Conservation (phyloP, 2,888 invertebrate genomes). For the Drosophila trichaetosa region DNA sequence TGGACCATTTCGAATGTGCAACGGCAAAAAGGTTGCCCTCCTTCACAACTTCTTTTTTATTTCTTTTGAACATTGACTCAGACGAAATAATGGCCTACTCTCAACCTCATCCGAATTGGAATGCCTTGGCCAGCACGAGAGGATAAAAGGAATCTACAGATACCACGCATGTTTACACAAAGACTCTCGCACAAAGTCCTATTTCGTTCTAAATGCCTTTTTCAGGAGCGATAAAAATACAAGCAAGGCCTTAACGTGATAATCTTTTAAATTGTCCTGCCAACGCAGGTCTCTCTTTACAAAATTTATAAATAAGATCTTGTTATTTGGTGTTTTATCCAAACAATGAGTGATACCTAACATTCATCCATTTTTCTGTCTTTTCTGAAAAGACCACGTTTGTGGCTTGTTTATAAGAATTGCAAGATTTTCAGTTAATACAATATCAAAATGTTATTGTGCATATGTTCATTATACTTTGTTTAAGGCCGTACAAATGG, state of each 20-base stretch:
- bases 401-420: conserved; percentile 59
- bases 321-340: conserved; percentile 69
- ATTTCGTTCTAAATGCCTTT: conserved; percentile 56
- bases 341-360: conserved; percentile 45
- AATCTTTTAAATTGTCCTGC: conserved; percentile 79
- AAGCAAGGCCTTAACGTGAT: conserved; percentile 73
- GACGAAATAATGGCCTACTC: conserved; percentile 58
- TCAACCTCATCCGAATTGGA: conserved; percentile 46
- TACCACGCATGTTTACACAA: conserved; percentile 55
- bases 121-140: conserved; percentile 25
- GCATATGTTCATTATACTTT: neutral
- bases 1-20: conserved; percentile 58
- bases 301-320: conserved; percentile 76
- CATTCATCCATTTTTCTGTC: conserved; percentile 45
- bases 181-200: conserved; percentile 48
- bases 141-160: conserved; percentile 41
- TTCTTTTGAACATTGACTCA: conserved; percentile 54
- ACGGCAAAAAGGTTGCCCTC: conserved; percentile 53
- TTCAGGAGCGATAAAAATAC: conserved; percentile 49
- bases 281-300: conserved; percentile 43
- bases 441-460: conserved; percentile 12
- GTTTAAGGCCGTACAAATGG: neutral
- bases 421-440: conserved; percentile 12
- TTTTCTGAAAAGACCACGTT: conserved; percentile 65
- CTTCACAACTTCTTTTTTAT: conserved; percentile 55